These are phyloP conservation scores for Neoarius graeffei DNA, from an alignment of 2,113 vertebrate species.

Conservation along the genomic window DNA sequence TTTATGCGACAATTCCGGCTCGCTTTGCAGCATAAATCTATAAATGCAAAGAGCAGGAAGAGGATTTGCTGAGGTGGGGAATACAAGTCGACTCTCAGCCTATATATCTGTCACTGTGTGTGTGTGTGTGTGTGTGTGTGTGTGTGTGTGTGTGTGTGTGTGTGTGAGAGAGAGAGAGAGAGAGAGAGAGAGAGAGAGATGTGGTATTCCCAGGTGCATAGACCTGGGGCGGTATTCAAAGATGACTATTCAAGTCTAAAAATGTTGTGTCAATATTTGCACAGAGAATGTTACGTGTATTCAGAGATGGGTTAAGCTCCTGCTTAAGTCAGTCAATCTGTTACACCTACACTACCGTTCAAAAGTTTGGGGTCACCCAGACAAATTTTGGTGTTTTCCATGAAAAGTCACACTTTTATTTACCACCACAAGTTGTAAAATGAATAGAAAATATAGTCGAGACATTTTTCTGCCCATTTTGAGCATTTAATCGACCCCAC, in stretches of 20 bases:
- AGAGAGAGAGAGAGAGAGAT: too few relatives aligned
- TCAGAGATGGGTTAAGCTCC: background rate
- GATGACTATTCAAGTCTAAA: background rate
- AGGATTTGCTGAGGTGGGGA: slow-evolving; percentile 51
- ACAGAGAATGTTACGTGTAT: background rate
- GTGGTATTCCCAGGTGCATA: background rate
- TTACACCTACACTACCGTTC: too few relatives aligned
- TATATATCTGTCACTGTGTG: slow-evolving; percentile 22
- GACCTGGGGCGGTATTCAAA: background rate
- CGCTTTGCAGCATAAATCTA: slow-evolving; percentile 59
- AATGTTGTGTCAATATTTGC: background rate
- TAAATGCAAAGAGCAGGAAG: slow-evolving; percentile 51
- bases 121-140: background rate
- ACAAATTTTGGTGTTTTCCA: too few relatives aligned
- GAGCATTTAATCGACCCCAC: too few relatives aligned
- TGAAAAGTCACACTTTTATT: too few relatives aligned
- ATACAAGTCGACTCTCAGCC: slow-evolving; percentile 30
- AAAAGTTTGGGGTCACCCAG: too few relatives aligned
- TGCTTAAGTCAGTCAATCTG: background rate
- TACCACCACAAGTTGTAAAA: too few relatives aligned
- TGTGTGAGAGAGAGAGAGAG: background rate
- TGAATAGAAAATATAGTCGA: too few relatives aligned
- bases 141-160: background rate
- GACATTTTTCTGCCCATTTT: too few relatives aligned
- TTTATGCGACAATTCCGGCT: slow-evolving; percentile 55